A percentile compares a stretch with the other conserved stretches of the same genome.
Evolutionary conservation across 2,113 vertebrate species (phyloP).

Genomic region (Pogonocichla stellata): DNA sequence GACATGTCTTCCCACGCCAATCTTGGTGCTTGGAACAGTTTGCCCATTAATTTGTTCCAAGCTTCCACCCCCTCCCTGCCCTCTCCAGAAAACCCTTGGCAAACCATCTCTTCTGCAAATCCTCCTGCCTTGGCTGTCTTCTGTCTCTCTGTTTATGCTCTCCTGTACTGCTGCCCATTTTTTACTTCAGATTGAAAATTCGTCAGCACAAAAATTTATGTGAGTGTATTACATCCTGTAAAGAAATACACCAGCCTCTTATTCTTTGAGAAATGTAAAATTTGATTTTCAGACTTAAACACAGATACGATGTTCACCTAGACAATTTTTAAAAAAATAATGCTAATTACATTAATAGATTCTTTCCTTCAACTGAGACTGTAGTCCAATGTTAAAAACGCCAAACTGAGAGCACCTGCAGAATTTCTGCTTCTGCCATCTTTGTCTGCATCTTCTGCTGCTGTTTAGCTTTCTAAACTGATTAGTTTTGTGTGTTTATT

Average conservation of each 20-base stretch:
- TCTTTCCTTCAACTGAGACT: not conserved
- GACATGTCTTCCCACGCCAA: not conserved
- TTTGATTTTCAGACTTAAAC: not conserved
- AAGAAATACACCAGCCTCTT: not conserved
- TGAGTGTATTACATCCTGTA: not conserved
- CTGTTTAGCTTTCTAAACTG: not conserved
- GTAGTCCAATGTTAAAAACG: not conserved
- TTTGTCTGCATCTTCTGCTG: not conserved
- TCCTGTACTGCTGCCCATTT: not conserved
- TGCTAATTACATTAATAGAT: not conserved
- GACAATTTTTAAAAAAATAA: not conserved
- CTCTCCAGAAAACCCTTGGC: slow-evolving; percentile 24
- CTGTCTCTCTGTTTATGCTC: not conserved
- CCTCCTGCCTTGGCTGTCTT: not conserved
- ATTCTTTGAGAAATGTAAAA: not conserved
- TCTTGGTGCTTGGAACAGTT: slow-evolving; percentile 19
- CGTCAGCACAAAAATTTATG: not conserved
- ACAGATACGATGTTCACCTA: not conserved
- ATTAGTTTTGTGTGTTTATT: not conserved
- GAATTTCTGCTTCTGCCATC: not conserved
- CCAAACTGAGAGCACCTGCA: not conserved
- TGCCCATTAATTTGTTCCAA: not conserved
- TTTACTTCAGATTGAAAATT: not conserved
- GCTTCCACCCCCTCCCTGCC: not conserved
- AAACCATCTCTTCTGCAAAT: not conserved